These are phyloP conservation scores for Macrophya annulata DNA, from an alignment of 2,888 invertebrate species.

Conservation along the genomic window DNA sequence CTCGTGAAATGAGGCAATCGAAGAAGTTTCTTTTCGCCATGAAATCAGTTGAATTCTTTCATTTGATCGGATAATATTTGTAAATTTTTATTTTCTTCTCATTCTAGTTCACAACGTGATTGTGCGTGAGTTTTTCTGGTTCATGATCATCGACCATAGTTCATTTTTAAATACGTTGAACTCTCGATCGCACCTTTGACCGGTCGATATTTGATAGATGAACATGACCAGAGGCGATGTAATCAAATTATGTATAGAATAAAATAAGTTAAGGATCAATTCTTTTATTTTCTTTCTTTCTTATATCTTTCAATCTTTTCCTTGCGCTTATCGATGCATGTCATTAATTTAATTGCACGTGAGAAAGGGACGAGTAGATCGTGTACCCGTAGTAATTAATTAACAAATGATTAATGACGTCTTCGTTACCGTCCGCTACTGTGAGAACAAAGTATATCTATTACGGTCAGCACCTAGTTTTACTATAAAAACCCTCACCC, in stretches of 20 bases:
- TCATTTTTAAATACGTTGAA: background rate
- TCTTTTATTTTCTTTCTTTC: background rate
- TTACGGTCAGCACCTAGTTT: conserved; percentile 29
- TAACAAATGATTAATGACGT: conserved; percentile 51
- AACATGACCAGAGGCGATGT: background rate
- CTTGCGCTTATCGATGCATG: conserved; percentile 44
- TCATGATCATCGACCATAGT: background rate
- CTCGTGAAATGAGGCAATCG: background rate
- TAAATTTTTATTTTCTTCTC: background rate
- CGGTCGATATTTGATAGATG: background rate
- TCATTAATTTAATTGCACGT: conserved; percentile 49
- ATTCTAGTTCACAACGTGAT: too few relatives aligned
- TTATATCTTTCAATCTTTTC: background rate
- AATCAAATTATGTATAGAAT: background rate
- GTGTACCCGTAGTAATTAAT: conserved; percentile 48
- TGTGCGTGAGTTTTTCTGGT: background rate
- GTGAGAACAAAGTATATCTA: conserved; percentile 52
- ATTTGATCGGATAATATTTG: background rate
- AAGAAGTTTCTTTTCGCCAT: background rate
- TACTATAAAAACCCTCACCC: conserved; percentile 22
- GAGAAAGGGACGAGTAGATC: conserved; percentile 50
- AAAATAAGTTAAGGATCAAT: conserved; percentile 5
- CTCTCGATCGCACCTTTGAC: background rate
- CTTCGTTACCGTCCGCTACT: conserved; percentile 26
- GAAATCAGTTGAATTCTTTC: background rate